Evolutionary conservation across 2,113 vertebrate genomes (phyloP), one percentile per base, ranked within the genome.

Genomic region (Ifrita kowaldi): DNA sequence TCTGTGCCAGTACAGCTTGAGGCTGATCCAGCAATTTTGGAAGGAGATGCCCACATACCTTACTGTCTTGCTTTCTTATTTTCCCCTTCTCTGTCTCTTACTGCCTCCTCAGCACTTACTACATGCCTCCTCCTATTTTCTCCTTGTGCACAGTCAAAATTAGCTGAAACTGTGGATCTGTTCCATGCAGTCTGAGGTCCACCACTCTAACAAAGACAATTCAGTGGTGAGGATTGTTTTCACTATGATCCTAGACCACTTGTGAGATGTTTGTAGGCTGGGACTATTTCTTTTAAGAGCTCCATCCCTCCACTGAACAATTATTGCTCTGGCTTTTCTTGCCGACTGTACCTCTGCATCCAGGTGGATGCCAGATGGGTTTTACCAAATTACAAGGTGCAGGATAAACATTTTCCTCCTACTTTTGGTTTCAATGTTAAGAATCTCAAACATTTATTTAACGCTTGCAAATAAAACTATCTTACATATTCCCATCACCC

Each of bases 341-440:
- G 33, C 24, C 73, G 64, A 22, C 5, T 0, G 2, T 37, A 46
- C n/a, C 56, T 41, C 46, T 12, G 6, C 8, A 53, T 60, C 69
- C 56, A 78, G 64, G 56, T 82, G 68, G 73, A 71, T 53, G 37
- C 42, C 23, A 76, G 85, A 71, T n/a, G 84, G 41, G n/a, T 84
- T 73, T 76, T 73, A 63, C 62, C 53, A 90, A 90, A 89, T 89
- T 78, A 68, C 16, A 71, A 84, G 44, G 37, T 46, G 35, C 46
- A 84, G 60, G 50, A 87, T 60, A 93, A 95, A 86, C 73, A 92
- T 93, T 95, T 92, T 74, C 44, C 73, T 84, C 53, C 62, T 87
- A 28, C 65, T 78, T 93, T 92, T 84, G 46, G 46, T 84, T 96
- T 96, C 73, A 71, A 3, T 16, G 18, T 49, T 87, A 76, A 82